These are phyloP conservation scores for Procambarus virginalis DNA, from an alignment of 1,140 invertebrate species.

Conservation along the genomic window DNA sequence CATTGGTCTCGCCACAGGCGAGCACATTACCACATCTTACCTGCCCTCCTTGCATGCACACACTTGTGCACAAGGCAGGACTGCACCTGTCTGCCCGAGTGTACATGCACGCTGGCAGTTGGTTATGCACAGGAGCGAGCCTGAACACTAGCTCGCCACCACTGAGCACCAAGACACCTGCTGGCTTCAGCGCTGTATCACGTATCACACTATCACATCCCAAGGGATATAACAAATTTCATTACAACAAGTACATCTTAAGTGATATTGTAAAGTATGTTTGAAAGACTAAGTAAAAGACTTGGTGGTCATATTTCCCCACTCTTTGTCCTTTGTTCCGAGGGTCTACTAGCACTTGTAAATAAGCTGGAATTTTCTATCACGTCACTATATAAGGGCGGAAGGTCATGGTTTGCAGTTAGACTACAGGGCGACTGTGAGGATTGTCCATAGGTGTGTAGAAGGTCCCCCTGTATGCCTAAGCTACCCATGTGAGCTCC, in stretches of 20 bases:
- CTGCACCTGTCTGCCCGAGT: constrained; percentile 32
- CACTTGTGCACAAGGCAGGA: constrained; percentile 31
- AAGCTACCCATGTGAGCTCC: constrained; percentile 36
- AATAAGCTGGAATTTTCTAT: constrained; percentile 63
- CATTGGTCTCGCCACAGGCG: constrained; percentile 40
- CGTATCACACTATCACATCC: constrained; percentile 64
- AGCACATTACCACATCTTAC: constrained; percentile 29
- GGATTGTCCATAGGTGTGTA: constrained; percentile 48
- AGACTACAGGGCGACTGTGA: constrained; percentile 58
- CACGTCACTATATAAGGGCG: constrained; percentile 64
- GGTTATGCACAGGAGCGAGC: constrained; percentile 64
- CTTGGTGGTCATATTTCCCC: constrained; percentile 68
- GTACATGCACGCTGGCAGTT: constrained; percentile 64
- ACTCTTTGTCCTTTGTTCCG: constrained; percentile 68
- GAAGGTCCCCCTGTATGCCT: constrained; percentile 25
- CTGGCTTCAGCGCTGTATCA: constrained; percentile 66
- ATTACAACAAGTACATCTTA: constrained; percentile 68
- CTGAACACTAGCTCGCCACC: constrained; percentile 51
- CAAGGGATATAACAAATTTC: constrained; percentile 67
- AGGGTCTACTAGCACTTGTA: constrained; percentile 66
- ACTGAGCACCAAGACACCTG: constrained; percentile 66
- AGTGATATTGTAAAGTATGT: constrained; percentile 68
- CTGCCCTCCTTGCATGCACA: constrained; percentile 50
- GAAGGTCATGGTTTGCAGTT: constrained; percentile 55
- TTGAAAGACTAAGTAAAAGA: constrained; percentile 69